These are phyloP conservation scores for Psammodynastes pulverulentus DNA, from an alignment of 2,113 vertebrate species.

Conservation along the genomic window DNA sequence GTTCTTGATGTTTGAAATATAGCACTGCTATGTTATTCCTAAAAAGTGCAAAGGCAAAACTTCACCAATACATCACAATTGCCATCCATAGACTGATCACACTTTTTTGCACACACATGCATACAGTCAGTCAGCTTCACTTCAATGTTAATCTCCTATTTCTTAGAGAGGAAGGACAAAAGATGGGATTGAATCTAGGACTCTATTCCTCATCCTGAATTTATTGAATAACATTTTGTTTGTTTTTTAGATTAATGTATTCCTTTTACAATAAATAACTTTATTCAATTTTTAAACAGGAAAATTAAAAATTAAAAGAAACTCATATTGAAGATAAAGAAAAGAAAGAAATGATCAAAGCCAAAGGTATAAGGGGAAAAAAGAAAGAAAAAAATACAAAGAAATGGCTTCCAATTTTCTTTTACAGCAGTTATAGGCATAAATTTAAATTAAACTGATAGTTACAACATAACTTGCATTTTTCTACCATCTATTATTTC, in stretches of 20 bases:
- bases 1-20: background rate
- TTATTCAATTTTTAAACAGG: background rate
- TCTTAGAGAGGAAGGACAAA: background rate
- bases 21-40: background rate
- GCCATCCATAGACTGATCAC: background rate
- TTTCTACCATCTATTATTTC: background rate
- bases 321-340: background rate
- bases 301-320: background rate
- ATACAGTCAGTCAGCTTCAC: background rate
- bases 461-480: background rate
- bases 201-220: background rate
- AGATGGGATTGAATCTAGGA: background rate
- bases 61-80: background rate
- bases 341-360: background rate
- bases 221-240: background rate
- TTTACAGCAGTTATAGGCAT: background rate
- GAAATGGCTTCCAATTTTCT: background rate
- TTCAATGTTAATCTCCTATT: background rate
- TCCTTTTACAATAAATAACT: background rate
- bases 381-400: background rate
- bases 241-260: background rate
- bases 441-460: background rate
- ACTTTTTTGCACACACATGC: background rate
- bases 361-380: background rate
- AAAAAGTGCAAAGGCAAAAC: background rate